A percentile compares a stretch with the other conserved stretches of the same genome.
Evolutionary conservation across 2,797 vertebrate species (phyloP).

Genomic region (Enoplosus armatus): DNA sequence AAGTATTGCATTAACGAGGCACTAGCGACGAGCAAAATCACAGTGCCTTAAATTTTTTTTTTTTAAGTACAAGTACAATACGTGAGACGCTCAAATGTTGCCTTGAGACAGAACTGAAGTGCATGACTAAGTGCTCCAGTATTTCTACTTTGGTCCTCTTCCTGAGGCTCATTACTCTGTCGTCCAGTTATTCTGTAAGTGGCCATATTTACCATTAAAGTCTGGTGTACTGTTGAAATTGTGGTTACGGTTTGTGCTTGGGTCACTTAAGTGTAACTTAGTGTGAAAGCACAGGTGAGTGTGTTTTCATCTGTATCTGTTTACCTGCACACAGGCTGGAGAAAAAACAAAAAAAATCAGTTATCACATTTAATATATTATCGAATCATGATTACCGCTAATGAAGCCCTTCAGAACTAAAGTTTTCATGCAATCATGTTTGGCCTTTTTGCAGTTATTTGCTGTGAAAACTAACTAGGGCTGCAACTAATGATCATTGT

Average conservation of each 20-base stretch:
- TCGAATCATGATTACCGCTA: neutral
- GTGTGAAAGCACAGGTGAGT: constrained; percentile 33
- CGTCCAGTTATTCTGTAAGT: constrained; percentile 5
- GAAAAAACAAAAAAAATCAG: constrained; percentile 44
- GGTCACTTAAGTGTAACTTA: constrained; percentile 26
- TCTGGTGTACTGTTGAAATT: neutral
- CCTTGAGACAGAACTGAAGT: constrained; percentile 39
- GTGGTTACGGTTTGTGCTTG: neutral
- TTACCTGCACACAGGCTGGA: constrained; percentile 40
- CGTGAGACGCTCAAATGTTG: constrained; percentile 36
- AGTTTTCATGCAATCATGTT: neutral
- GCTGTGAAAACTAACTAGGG: neutral
- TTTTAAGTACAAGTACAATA: neutral
- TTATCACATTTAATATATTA: too few species aligned
- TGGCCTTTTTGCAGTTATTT: neutral
- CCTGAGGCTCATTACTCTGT: constrained; percentile 6
- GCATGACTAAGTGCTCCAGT: neutral
- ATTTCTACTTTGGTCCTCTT: constrained; percentile 20
- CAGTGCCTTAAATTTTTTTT: constrained; percentile 66
- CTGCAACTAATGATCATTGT: neutral
- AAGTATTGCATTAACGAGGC: constrained; percentile 36
- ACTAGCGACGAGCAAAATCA: constrained; percentile 20
- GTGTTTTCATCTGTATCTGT: constrained; percentile 19
- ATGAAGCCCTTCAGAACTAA: neutral
- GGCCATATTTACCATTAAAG: constrained; percentile 26